phyloP scores from a whole-genome alignment of 2,888 invertebrate species.

The Acrocyrtus sp. region DNA sequence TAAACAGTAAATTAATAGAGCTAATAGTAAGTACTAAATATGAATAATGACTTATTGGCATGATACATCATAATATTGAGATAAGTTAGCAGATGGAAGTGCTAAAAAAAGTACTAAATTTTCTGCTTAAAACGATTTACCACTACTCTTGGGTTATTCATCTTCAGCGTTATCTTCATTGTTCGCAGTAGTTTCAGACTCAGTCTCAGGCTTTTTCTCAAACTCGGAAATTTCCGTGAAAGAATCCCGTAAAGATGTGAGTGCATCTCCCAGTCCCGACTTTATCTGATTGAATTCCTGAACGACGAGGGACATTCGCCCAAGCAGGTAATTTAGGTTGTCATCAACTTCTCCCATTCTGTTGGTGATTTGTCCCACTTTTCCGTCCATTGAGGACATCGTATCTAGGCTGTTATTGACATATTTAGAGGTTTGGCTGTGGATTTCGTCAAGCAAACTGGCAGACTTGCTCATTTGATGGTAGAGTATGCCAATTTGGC shows the following conservation, averaged over 20 bases:
- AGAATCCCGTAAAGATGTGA: conserved; percentile 65
- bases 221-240: conserved; percentile 58
- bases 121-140: no score
- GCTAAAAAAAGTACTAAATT: no score
- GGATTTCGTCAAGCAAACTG: conserved; percentile 78
- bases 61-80: no score
- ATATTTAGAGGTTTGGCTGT: conserved; percentile 80
- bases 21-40: no score
- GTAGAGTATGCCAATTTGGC: conserved; percentile 90
- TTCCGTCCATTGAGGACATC: conserved; percentile 82
- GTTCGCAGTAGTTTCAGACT: no score
- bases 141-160: no score
- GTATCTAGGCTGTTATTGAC: conserved; percentile 81
- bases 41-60: no score
- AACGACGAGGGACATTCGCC: conserved; percentile 81
- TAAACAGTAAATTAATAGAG: no score
- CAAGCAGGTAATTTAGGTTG: conserved; percentile 84
- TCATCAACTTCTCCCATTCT: conserved; percentile 82
- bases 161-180: not conserved
- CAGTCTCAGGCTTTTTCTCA: conserved; percentile 43
- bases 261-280: conserved; percentile 76
- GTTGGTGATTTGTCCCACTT: conserved; percentile 80
- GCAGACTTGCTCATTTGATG: conserved; percentile 82
- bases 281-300: conserved; percentile 88
- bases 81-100: no score